phyloP scores from a whole-genome alignment of 53 echinoderm and acorn worm species.

The Holothuria scabra region DNA sequence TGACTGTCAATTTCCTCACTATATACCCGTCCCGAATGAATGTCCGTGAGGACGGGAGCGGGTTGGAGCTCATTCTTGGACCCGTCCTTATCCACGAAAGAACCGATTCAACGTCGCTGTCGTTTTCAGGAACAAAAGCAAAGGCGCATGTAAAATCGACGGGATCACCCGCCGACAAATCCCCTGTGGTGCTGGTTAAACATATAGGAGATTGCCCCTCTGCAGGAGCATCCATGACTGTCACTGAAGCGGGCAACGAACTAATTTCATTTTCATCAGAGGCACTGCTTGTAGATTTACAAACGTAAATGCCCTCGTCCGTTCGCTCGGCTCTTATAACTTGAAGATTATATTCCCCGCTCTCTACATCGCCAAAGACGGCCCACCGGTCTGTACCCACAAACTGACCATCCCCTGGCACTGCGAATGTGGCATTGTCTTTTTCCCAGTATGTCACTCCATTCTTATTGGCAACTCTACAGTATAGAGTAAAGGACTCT shows the following conservation, averaged over 20 bases:
- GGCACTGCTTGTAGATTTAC: constrained; percentile 58
- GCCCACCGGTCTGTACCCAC: constrained; percentile 64
- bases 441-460: constrained; percentile 83
- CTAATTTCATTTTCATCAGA: constrained; percentile 53
- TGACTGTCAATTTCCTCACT: constrained; percentile 69
- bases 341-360: constrained; percentile 89
- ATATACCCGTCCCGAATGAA: constrained; percentile 53
- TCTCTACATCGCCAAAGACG: constrained; percentile 72
- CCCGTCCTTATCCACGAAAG: constrained; percentile 18
- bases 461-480: constrained; percentile 60
- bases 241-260: constrained; percentile 57
- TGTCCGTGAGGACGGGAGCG: not conserved
- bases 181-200: constrained; percentile 70
- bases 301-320: constrained; percentile 72
- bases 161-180: constrained; percentile 66
- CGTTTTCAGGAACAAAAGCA: constrained; percentile 9
- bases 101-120: not conserved
- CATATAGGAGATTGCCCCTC: constrained; percentile 65
- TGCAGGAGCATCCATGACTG: constrained; percentile 47
- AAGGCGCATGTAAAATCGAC: constrained; percentile 86
- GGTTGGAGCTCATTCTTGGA: not conserved
- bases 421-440: constrained; percentile 60
- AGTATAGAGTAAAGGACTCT: constrained; percentile 77
- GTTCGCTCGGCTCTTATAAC: constrained; percentile 50
- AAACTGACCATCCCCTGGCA: constrained; percentile 37